These are phyloP conservation scores for crab-eating macaque (Macaca fascicularis) DNA, from an alignment of 2,113 vertebrate species.

Conservation along the genomic window DNA sequence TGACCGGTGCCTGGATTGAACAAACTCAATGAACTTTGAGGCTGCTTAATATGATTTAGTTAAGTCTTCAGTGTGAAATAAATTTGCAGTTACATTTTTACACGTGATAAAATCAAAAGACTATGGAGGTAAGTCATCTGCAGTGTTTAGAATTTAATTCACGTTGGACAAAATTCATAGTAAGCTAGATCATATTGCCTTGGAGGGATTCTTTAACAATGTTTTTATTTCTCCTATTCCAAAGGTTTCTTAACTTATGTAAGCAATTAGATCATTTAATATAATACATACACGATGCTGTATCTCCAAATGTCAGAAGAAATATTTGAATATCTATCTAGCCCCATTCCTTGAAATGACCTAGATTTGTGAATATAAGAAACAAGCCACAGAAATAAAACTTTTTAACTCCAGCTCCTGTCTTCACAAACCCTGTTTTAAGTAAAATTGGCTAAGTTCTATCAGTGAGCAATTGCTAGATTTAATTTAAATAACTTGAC, in stretches of 20 bases:
- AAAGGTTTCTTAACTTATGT: constrained; percentile 33
- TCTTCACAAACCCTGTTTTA: background rate
- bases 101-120: background rate
- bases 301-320: background rate
- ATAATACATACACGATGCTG: background rate
- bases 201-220: background rate
- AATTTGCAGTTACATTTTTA: background rate
- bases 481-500: constrained; percentile 18
- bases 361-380: background rate
- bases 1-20: no score
- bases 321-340: background rate
- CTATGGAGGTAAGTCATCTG: background rate
- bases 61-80: background rate
- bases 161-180: background rate
- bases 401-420: background rate
- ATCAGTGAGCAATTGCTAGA: background rate
- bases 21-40: background rate
- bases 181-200: background rate
- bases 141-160: background rate
- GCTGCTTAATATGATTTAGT: background rate
- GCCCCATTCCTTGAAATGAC: background rate
- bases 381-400: background rate
- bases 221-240: constrained; percentile 28
- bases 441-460: background rate
- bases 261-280: constrained; percentile 43